These are phyloP conservation scores for Cranoglanis bouderius DNA, from an alignment of 2,113 vertebrate species.

Conservation along the genomic window DNA sequence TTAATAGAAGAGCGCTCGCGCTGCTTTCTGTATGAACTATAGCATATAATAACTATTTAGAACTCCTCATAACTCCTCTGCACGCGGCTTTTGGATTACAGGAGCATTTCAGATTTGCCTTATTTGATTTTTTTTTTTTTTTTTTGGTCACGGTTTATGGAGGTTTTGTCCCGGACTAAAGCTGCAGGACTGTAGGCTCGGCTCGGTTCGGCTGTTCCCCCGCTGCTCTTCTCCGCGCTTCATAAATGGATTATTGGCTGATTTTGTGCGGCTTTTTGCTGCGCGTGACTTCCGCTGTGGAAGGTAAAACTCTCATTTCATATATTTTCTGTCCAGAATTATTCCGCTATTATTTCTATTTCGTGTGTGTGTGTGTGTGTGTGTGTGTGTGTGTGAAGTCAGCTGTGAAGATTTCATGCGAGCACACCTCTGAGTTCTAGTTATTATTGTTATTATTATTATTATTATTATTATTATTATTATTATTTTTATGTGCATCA, in stretches of 20 bases:
- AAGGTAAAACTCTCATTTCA: constrained; percentile 68
- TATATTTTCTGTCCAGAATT: neutral
- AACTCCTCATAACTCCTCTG: neutral
- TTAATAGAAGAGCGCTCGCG: neutral
- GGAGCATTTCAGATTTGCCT: neutral
- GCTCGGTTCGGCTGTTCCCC: constrained; percentile 55
- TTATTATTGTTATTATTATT: neutral
- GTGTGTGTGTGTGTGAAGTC: neutral
- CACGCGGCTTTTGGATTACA: constrained; percentile 41
- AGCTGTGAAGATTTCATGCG: neutral
- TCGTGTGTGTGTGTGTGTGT: neutral
- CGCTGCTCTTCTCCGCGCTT: constrained; percentile 70
- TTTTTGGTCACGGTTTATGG: constrained; percentile 60
- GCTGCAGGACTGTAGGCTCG: constrained; percentile 62
- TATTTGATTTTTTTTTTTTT: neutral
- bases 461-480: neutral
- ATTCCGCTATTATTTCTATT: neutral
- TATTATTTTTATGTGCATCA: neutral
- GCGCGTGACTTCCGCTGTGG: constrained; percentile 71
- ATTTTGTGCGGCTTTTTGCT: constrained; percentile 77
- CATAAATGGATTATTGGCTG: constrained; percentile 81
- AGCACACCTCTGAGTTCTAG: neutral
- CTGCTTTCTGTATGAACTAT: neutral
- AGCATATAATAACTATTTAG: neutral
- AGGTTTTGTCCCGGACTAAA: constrained; percentile 64